phyloP scores from a whole-genome alignment of 2,113 vertebrate genomes.

The Ploceus nigricollis region DNA sequence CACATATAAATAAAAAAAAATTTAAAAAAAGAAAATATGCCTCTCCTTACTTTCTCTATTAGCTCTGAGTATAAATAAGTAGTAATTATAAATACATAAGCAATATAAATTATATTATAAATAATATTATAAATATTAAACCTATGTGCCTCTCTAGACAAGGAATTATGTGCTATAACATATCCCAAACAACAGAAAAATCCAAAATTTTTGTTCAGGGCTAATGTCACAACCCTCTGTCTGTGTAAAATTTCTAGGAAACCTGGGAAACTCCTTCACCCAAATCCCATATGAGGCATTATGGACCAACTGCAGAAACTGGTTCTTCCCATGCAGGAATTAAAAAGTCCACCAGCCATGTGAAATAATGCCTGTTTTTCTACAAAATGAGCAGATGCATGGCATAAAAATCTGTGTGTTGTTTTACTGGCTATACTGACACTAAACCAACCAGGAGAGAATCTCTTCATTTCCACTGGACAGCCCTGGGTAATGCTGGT shows the following conservation, averaged over 20 bases:
- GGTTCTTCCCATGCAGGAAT: background rate
- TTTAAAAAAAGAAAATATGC: background rate
- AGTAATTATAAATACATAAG: background rate
- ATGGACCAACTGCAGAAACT: background rate
- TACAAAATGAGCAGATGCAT: background rate
- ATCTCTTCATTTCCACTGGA: background rate
- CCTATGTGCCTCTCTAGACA: background rate
- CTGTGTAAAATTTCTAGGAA: background rate
- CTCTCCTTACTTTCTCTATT: background rate
- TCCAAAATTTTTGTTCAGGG: background rate
- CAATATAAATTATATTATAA: background rate
- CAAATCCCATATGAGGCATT: background rate
- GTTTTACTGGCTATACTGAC: background rate
- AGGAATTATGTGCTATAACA: background rate
- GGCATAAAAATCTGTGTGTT: background rate
- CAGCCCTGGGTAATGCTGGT: rapidly evolving
- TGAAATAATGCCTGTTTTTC: background rate
- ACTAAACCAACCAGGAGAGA: background rate
- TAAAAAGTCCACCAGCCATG: background rate
- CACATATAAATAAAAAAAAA: rapidly evolving
- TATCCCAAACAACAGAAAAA: background rate
- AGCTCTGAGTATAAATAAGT: background rate
- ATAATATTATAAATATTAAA: background rate
- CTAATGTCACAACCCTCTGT: background rate
- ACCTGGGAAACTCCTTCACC: background rate